phyloP scores from a whole-genome alignment of 1,140 invertebrate genomes.

The Hycleus phaleratus region DNA sequence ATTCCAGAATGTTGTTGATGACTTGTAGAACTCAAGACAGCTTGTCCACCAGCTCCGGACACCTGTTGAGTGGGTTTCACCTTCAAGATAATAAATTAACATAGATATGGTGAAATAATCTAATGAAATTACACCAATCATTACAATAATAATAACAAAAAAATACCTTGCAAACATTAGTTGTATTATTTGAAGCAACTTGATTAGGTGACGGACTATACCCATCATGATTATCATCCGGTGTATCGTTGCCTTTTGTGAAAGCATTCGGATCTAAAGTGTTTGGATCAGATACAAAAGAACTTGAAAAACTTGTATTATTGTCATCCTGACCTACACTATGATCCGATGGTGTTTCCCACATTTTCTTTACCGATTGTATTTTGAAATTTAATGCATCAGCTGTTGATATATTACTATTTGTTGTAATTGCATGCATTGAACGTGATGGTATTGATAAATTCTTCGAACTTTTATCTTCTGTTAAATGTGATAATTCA shows the following conservation, averaged over 20 bases:
- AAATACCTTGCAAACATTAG: constrained; percentile 63
- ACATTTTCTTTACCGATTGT: constrained; percentile 86
- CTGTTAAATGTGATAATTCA: constrained; percentile 65
- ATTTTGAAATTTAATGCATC: constrained; percentile 87
- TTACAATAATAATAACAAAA: not conserved
- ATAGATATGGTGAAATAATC: not conserved
- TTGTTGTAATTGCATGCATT: constrained; percentile 49
- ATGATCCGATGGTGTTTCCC: constrained; percentile 71
- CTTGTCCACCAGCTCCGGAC: constrained; percentile 43
- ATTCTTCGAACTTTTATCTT: constrained; percentile 58
- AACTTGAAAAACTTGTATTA: constrained; percentile 45
- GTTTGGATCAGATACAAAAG: constrained; percentile 41
- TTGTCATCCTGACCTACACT: constrained; percentile 43
- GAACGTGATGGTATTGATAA: constrained; percentile 28
- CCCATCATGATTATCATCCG: constrained; percentile 47
- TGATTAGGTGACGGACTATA: constrained; percentile 45
- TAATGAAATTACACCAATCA: too few species aligned
- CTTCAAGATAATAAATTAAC: constrained; percentile 36
- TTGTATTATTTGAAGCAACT: constrained; percentile 42
- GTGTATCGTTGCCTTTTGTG: constrained; percentile 34
- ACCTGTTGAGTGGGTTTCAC: constrained; percentile 67
- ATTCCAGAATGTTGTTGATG: constrained; percentile 36
- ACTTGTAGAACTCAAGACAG: constrained; percentile 23
- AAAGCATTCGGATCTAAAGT: constrained; percentile 34
- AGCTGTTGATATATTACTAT: constrained; percentile 64